Evolutionary conservation across 2,888 invertebrate genomes (phyloP), one percentile per base, ranked within the genome.

Genomic region (Serripes groenlandicus): DNA sequence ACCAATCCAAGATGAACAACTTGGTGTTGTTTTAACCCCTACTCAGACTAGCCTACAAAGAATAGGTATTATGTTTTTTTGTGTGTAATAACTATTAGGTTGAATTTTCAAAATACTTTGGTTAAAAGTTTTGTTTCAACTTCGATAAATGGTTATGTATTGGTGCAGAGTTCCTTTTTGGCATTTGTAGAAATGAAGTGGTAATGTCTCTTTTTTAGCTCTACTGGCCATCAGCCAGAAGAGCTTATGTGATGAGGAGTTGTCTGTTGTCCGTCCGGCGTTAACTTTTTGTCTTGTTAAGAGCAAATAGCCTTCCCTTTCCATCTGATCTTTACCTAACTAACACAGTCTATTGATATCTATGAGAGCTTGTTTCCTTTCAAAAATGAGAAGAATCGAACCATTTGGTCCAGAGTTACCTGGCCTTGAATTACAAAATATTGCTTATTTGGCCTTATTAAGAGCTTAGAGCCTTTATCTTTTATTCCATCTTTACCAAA

Each of bases 321-420:
- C 15, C n/a, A 64, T 64, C 35, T 3, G 21, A 15, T 64, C 64
- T 32, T 35, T 32, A 64, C 35, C n/a, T 32, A 64, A 32, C 34
- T 64, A 18, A 49, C 49, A 42, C 68, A 37, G 42, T 42, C 37
- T 68, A 26, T 42, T 42, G 49, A 68, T 42, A 68, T 68, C 68
- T 26, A 68, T 68, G 15, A 68, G 68, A 68, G 37, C 5, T 68
- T 68, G 37, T 37, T 68, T 68, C 49, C 68, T 68, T 68, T 68
- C 42, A 1, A 68, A 68, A 68, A 68, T 49, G 42, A 42, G 68
- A 9, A 26, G 32, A 49, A 68, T 68, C 23, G 5, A 15, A 18
- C 26, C n/a, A 68, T 42, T n/a, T 32, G 26, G 42, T 23, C 28
- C 18, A 5, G 9, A 70, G 32, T 58, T 58, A 37, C 60, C 58